A percentile compares a stretch with the other conserved stretches of the same genome.
Conservation (phyloP, 2,797 vertebrate species). For the Loriculus beryllinus region DNA sequence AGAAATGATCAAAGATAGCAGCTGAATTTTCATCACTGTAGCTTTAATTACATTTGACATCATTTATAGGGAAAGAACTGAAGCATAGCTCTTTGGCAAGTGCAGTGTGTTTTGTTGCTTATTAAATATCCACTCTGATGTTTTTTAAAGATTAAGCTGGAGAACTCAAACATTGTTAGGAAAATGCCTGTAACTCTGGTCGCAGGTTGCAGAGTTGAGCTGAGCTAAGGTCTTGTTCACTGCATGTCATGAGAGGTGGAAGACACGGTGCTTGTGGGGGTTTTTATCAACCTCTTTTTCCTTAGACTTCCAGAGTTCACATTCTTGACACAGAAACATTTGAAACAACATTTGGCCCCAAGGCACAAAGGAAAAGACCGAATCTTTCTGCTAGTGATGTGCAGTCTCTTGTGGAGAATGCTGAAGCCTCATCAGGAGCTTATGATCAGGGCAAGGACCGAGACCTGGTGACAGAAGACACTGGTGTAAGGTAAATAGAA, state of each 20-base stretch:
- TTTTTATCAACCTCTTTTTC: neutral
- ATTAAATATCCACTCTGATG: constrained; percentile 25
- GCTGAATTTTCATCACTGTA: constrained; percentile 51
- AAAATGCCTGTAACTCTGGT: neutral
- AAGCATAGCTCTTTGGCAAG: constrained; percentile 49
- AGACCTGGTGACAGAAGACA: constrained; percentile 90
- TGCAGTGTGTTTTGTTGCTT: constrained; percentile 18
- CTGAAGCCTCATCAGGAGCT: constrained; percentile 78
- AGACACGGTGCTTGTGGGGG: neutral
- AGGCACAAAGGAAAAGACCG: constrained; percentile 92
- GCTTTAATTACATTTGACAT: constrained; percentile 51
- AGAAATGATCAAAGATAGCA: constrained; percentile 67
- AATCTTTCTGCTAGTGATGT: constrained; percentile 85
- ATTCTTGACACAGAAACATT: constrained; percentile 97
- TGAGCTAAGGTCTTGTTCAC: neutral
- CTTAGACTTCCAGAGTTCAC: constrained; percentile 92
- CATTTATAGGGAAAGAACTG: constrained; percentile 44
- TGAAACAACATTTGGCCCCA: constrained; percentile 93
- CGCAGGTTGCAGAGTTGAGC: neutral
- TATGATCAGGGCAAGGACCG: constrained; percentile 86
- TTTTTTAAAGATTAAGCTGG: constrained; percentile 24
- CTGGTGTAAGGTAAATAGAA: constrained; percentile 84
- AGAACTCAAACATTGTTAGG: constrained; percentile 13
- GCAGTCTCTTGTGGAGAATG: constrained; percentile 86
- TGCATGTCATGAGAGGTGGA: neutral